A percentile compares a stretch with the other conserved stretches of the same genome.
These are phyloP conservation scores for Drosophila pruinosa DNA, from an alignment of 1,140 invertebrate species.

Conservation along the genomic window DNA sequence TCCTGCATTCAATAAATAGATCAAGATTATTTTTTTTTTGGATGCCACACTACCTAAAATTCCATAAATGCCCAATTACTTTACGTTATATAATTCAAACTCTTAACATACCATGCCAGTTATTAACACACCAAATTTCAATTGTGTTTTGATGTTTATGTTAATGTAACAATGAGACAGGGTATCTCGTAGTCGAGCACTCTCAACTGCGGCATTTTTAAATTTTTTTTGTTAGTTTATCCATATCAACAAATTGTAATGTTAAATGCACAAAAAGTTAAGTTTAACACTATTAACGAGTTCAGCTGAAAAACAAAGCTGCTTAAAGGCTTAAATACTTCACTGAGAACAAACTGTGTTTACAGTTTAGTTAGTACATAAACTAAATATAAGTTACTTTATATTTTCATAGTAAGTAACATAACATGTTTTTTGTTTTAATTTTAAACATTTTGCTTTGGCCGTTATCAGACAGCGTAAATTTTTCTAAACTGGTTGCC, in stretches of 20 bases:
- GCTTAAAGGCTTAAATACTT: conserved; percentile 1
- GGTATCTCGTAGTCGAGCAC: no score
- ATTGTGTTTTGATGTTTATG: no score
- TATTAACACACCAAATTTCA: no score
- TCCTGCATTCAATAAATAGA: no score
- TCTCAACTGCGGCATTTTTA: no score
- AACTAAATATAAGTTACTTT: conserved; percentile 7
- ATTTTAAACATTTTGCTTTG: conserved; percentile 15
- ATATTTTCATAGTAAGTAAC: conserved; percentile 8
- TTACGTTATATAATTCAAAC: no score
- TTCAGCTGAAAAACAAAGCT: conserved; percentile 5
- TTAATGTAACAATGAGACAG: no score
- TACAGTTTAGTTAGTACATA: neutral
- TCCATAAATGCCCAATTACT: no score
- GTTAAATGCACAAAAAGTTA: conserved; percentile 30
- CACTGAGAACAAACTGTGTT: neutral
- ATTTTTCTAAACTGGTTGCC: conserved; percentile 44
- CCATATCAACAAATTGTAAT: conserved; percentile 24
- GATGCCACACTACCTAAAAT: no score
- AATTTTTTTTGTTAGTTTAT: conserved; percentile 4
- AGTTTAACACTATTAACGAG: neutral
- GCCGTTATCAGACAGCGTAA: conserved; percentile 41
- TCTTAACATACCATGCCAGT: no score
- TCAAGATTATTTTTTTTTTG: no score
- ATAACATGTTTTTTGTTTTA: conserved; percentile 8